Base-by-base conservation (phyloP, 2,797 vertebrate species). In the Cygnus olor region DNA sequence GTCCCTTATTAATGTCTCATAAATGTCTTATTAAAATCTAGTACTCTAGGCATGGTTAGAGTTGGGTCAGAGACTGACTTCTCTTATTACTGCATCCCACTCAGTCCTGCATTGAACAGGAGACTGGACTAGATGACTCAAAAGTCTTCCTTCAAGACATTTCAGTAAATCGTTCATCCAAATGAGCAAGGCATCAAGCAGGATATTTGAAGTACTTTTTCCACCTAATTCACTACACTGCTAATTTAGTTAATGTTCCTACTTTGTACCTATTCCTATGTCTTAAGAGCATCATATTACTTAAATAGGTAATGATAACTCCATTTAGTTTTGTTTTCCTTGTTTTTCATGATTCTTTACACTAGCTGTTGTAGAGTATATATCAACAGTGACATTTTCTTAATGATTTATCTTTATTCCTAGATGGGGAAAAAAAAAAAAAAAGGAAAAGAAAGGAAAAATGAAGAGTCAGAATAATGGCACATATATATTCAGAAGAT, bases 121-220 rank as follows among this genome's bases (percentile, higher is more conserved):
- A 60, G 2, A 5, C 13, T 47, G n/a, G 5, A 42, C 27, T 72
- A 9, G 38, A 11, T 18, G 32, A 69, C n/a, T 74, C 36, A 68
- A 24, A 69, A 83, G 60, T 64, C 28, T 80, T 85, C 44, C 21
- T 47, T 25, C 56, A 10, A 76, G 32, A 58, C 24, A 30, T 16
- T 45, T 58, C 24, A 4, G 11, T 34, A 77, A 17, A 4, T 56
- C 15, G 34, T 63, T 93, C 34, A 79, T 27, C 42, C 28, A 25
- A 42, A 60, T 15, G 51, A 47, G 20, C 3, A 70, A 66, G 70
- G 80, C 0, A 1, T 80, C 65, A 92, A 21, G 7, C 68, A 80
- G 18, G 19, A 14, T 73, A 88, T 73, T 44, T 82, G 28, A 47
- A 44, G 63, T 80, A 88, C 64, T 15, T 93, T 93, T 94, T 85